A percentile compares a stretch with the other conserved stretches of the same genome.
These are phyloP conservation scores for Heliothis virescens DNA, from an alignment of 1,140 invertebrate species.

Conservation along the genomic window DNA sequence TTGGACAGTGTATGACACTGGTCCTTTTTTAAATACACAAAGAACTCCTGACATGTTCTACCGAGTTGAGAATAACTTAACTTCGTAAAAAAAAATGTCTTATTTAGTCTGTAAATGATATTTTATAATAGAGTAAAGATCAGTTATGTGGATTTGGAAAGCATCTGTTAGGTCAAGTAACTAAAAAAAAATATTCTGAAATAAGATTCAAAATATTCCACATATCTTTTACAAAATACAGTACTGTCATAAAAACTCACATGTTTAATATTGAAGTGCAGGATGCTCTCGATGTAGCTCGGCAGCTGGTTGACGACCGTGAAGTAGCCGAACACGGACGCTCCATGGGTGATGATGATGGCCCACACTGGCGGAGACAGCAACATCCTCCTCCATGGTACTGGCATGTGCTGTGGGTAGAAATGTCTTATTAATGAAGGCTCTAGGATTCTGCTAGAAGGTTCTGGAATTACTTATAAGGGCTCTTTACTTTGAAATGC, in stretches of 20 bases:
- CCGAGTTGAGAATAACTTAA: background rate
- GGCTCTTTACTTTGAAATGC: too few relatives aligned
- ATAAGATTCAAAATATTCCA: too few relatives aligned
- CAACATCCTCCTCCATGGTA: conserved; percentile 94
- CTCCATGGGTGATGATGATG: conserved; percentile 95
- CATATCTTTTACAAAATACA: background rate
- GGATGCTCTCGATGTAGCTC: conserved; percentile 96
- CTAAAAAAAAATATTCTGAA: too few relatives aligned
- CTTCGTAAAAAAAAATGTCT: too few relatives aligned
- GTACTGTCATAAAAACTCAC: conserved; percentile 83
- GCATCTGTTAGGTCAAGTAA: too few relatives aligned
- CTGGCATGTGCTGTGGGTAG: conserved; percentile 85
- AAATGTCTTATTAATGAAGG: background rate
- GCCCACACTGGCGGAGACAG: conserved; percentile 96
- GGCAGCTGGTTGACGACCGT: conserved; percentile 97
- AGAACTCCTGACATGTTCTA: background rate
- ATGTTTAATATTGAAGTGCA: conserved; percentile 95
- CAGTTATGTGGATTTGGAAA: too few relatives aligned
- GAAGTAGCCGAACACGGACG: conserved; percentile 98
- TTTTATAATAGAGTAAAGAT: too few relatives aligned
- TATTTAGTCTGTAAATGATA: too few relatives aligned
- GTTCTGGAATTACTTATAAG: too few relatives aligned
- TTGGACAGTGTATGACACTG: background rate
- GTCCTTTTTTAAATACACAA: conserved; percentile 9
- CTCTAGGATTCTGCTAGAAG: too few relatives aligned